These are phyloP conservation scores for Gambelia wislizenii DNA, from an alignment of 2,797 vertebrate species.

Conservation along the genomic window DNA sequence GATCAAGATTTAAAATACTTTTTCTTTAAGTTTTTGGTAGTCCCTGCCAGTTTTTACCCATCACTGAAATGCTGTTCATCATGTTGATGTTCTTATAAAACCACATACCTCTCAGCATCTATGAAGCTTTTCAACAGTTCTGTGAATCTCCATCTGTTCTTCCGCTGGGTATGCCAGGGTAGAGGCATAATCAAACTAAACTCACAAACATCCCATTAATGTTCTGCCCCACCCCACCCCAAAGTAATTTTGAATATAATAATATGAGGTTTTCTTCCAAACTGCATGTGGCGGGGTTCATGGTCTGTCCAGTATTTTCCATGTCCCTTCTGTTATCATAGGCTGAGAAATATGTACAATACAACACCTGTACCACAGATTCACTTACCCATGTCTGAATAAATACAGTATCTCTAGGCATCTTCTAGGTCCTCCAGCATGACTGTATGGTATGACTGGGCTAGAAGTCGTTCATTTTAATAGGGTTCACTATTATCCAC, in stretches of 20 bases:
- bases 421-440: too few relatives aligned
- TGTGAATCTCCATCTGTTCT: slow-evolving; percentile 67
- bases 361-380: too few relatives aligned
- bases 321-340: not conserved
- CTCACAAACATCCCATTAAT: slow-evolving; percentile 25
- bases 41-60: not conserved
- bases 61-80: slow-evolving; percentile 48
- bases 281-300: not conserved
- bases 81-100: slow-evolving; percentile 65
- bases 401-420: too few relatives aligned
- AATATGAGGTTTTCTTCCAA: slow-evolving; percentile 24
- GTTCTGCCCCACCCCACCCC: not conserved
- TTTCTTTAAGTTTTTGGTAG: slow-evolving; percentile 36
- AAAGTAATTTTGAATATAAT: slow-evolving; percentile 38
- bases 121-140: slow-evolving; percentile 56
- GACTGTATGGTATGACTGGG: too few relatives aligned
- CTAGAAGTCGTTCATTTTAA: too few relatives aligned
- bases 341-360: too few relatives aligned
- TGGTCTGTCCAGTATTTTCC: slow-evolving; percentile 5
- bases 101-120: slow-evolving; percentile 41
- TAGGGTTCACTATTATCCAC: too few relatives aligned
- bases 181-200: slow-evolving; percentile 50
- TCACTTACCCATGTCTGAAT: too few relatives aligned
- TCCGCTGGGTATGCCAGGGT: slow-evolving; percentile 39
- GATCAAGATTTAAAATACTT: not conserved